Conservation (phyloP, 2,113 vertebrate species). For the Brienomyrus longianalis region DNA sequence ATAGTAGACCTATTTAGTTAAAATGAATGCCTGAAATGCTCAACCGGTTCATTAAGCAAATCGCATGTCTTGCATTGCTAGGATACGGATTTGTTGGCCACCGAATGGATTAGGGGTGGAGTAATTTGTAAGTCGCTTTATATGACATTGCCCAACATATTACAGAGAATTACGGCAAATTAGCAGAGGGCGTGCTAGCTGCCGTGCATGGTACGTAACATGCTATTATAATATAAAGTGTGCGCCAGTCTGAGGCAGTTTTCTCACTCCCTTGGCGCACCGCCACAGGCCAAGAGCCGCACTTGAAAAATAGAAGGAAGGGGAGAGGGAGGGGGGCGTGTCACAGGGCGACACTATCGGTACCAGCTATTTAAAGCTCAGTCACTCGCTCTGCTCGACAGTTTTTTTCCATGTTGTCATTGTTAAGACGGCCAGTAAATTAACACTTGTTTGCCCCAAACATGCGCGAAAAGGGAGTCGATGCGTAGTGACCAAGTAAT, state of each 20-base stretch:
- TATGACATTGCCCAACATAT: neutral
- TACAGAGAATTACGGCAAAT: neutral
- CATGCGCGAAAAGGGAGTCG: neutral
- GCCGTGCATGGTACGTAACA: neutral
- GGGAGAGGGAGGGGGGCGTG: neutral
- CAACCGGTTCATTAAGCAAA: neutral
- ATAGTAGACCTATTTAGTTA: neutral
- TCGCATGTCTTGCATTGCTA: neutral
- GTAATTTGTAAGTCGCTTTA: neutral
- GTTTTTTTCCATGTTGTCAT: conserved; percentile 27
- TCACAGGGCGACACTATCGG: neutral
- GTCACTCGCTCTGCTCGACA: conserved; percentile 23
- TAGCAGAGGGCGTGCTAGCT: neutral
- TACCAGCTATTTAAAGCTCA: conserved; percentile 24
- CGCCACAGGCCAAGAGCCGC: neutral
- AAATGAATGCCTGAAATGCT: neutral
- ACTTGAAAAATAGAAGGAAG: neutral
- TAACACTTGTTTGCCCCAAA: neutral
- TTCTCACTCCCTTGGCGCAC: neutral
- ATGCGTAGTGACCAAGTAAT: neutral
- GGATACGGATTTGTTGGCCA: neutral
- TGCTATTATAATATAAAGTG: neutral
- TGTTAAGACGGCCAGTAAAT: neutral
- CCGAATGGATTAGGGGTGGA: neutral
- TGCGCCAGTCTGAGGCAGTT: neutral